Percentiles rank a stretch among this genome's conserved stretches.
Evolutionary conservation across 2,113 vertebrate species (phyloP).

Genomic region (Gnathonemus longibarbis): DNA sequence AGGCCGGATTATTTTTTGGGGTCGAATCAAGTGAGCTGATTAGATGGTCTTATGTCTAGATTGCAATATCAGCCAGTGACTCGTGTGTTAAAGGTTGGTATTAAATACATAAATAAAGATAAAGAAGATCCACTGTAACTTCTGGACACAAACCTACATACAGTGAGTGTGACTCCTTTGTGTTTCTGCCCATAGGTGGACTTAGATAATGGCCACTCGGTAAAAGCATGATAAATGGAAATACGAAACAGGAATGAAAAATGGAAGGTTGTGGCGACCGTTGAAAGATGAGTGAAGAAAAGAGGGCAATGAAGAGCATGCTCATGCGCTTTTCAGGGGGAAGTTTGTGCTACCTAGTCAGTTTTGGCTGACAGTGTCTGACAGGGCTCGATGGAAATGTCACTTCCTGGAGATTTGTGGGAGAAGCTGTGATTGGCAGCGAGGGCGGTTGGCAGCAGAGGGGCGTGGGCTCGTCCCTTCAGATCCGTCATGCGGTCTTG

Average conservation of each 20-base stretch:
- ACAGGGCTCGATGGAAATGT: slow-evolving; percentile 39
- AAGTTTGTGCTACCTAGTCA: slow-evolving; percentile 17
- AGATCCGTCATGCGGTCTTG: slow-evolving; percentile 61
- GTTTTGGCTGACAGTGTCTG: slow-evolving; percentile 25
- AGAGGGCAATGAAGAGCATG: neutral
- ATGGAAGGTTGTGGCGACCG: neutral
- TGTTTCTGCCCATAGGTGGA: neutral
- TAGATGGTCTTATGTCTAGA: neutral
- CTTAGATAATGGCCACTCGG: neutral
- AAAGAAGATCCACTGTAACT: neutral
- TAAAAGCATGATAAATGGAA: neutral
- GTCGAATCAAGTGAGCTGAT: neutral
- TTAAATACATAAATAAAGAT: neutral
- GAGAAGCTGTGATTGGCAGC: slow-evolving; percentile 56
- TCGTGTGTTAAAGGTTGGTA: neutral
- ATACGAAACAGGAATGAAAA: neutral
- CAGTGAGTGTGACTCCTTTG: neutral
- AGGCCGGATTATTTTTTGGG: neutral
- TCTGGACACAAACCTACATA: neutral
- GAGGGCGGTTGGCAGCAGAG: slow-evolving; percentile 67
- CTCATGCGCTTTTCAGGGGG: neutral
- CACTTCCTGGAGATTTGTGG: slow-evolving; percentile 26
- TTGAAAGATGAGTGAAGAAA: neutral
- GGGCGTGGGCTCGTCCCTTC: slow-evolving; percentile 60
- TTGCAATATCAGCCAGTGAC: neutral